Evolutionary conservation across 2,888 invertebrate genomes (phyloP).

Genomic region (Automeris io): DNA sequence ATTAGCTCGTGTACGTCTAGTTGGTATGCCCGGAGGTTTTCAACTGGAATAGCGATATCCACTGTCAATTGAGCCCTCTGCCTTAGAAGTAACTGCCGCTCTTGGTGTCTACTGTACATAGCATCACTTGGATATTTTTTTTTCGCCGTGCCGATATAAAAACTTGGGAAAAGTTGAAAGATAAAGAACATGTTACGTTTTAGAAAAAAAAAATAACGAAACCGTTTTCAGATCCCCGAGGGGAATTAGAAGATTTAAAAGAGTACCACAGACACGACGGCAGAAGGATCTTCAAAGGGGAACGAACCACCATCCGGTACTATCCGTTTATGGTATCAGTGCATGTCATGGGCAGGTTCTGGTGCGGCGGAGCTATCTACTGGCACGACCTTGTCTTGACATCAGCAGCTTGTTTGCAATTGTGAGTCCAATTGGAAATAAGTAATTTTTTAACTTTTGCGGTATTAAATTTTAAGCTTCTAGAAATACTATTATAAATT

Average conservation of each 20-base stretch:
- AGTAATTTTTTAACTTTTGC: background rate
- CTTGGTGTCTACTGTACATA: no score
- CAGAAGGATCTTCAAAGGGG: slow-evolving; percentile 51
- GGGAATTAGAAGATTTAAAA: slow-evolving; percentile 44
- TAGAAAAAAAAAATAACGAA: background rate
- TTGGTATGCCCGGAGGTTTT: no score
- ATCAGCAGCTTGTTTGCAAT: slow-evolving; percentile 59
- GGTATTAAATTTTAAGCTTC: no score
- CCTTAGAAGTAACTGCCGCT: no score
- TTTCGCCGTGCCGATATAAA: no score
- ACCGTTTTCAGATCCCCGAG: slow-evolving; percentile 45
- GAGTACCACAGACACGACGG: slow-evolving; percentile 42
- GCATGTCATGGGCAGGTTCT: slow-evolving; percentile 60
- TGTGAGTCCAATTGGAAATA: slow-evolving; percentile 35
- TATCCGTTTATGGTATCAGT: slow-evolving; percentile 65
- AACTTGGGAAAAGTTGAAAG: no score
- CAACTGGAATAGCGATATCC: no score
- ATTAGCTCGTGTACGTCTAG: no score
- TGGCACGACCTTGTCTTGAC: slow-evolving; percentile 54
- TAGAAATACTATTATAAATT: no score
- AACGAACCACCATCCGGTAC: slow-evolving; percentile 46
- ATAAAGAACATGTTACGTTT: background rate
- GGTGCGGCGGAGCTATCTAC: slow-evolving; percentile 60
- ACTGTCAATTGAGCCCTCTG: no score
- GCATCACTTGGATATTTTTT: no score